Base-by-base conservation (phyloP, 2,113 vertebrate species). In the Sterrhoptilus dennistouni region DNA sequence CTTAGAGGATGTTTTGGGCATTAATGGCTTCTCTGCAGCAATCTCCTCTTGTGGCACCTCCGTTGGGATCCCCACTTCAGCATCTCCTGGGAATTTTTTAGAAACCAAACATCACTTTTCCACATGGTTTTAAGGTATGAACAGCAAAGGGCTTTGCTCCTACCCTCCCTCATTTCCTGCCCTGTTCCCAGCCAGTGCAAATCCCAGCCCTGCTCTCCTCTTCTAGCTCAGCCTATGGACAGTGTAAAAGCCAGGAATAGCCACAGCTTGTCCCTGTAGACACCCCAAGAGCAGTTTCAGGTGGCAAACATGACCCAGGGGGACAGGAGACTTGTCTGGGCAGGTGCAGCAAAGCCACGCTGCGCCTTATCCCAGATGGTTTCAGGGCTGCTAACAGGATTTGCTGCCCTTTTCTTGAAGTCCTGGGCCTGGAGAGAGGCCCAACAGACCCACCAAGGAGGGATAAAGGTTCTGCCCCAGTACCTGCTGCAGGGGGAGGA, bases 21-120 rank as follows among this genome's bases (percentile, higher is more conserved):
- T 16, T 0, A 29, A 20, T 0, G 0, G 24, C 27, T 80, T 29
- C 70, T 85, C 75, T 0, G 1, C 33, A 7, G 57, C 2, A 0
- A 45, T 71, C 44, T 85, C 70, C 74, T 75, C 60, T 27, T 15
- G 69, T 0, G 1, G 85, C 2, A 23, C 27, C 18, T 92, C 70
- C 3, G 0, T 29, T 1, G 93, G 79, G 53, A 88, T 31, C 49
- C 22, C 83, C 19, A 2, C 40, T 45, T 90, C 36, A 0, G 79
- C 89, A 69, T 52, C 83, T 88, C 68, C 86, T 80, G 75, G 83
- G 20, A 56, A 50, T 10, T 24, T 42, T 54, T 38, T 21, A 83
- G 18, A 79, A 42, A 12, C 20, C 49, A 50, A 25, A 36, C 8
- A 9, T 90, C 25, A 70, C 6, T 36, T 18, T 42, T 22, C 38